phyloP scores from a whole-genome alignment of 2,113 vertebrate genomes.

The Hydrochoerus hydrochaeris region DNA sequence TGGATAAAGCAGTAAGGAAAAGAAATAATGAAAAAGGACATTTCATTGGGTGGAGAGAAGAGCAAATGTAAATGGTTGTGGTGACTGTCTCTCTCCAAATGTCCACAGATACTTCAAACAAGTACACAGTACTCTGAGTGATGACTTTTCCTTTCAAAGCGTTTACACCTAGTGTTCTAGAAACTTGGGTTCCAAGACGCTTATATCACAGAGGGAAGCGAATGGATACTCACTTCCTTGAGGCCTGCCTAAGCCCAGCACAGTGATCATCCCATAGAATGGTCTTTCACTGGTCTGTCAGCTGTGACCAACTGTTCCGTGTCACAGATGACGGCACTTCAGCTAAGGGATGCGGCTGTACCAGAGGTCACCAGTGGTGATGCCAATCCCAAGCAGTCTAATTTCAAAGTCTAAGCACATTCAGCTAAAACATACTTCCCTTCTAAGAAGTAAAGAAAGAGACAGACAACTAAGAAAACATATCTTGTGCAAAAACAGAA shows the following conservation, averaged over 20 bases:
- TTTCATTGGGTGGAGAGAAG: not conserved
- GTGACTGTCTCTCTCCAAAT: not conserved
- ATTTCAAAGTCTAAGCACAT: not conserved
- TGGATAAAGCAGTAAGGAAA: not conserved
- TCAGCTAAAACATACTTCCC: not conserved
- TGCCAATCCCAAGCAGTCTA: not conserved
- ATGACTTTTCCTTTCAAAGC: not conserved
- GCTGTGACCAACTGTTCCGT: not conserved
- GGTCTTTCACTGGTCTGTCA: not conserved
- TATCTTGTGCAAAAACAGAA: not conserved
- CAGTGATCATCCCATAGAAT: not conserved
- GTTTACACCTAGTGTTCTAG: not conserved
- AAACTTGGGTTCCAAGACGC: not conserved
- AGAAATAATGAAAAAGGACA: not conserved
- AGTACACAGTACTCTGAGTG: not conserved
- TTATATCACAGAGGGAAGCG: not conserved
- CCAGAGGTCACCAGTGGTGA: not conserved
- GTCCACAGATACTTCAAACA: not conserved
- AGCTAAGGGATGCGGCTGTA: not conserved
- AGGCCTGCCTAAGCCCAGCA: too few species aligned
- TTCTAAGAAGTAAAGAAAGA: not conserved
- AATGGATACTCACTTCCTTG: not conserved
- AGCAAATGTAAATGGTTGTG: not conserved
- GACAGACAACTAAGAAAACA: not conserved
- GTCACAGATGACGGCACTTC: not conserved